Percentiles rank a stretch among this genome's conserved stretches.
Conservation (phyloP, 1,140 invertebrate genomes). For the Drosophila persimilis region DNA sequence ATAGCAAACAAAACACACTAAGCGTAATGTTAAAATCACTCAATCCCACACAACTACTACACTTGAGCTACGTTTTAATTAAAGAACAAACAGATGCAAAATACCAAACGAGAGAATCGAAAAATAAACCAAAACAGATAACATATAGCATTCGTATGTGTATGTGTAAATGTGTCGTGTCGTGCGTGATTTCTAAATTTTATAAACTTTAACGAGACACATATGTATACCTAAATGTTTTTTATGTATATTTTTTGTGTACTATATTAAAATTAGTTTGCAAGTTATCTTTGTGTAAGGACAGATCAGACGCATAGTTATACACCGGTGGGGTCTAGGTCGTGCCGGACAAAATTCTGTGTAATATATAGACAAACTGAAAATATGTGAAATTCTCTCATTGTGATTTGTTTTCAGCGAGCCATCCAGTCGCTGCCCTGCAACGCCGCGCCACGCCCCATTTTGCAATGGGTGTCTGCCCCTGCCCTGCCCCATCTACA, state of each 20-base stretch:
- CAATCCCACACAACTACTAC: constrained; percentile 22
- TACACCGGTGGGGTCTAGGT: constrained; percentile 33
- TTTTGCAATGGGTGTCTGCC: constrained; percentile 35
- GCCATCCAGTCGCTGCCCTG: not conserved
- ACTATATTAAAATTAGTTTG: constrained; percentile 57
- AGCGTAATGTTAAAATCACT: constrained; percentile 58
- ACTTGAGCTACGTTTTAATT: constrained; percentile 31
- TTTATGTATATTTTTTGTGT: constrained; percentile 39
- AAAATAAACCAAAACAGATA: constrained; percentile 49
- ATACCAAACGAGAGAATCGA: constrained; percentile 22
- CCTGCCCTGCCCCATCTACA: constrained; percentile 12
- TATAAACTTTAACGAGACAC: constrained; percentile 53
- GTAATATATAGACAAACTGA: constrained; percentile 39
- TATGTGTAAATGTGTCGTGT: constrained; percentile 72
- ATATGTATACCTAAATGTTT: constrained; percentile 24
- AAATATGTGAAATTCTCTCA: constrained; percentile 54
- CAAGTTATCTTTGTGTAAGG: constrained; percentile 56
- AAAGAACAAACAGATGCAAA: constrained; percentile 2
- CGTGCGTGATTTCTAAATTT: constrained; percentile 73
- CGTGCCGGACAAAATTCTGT: constrained; percentile 31
- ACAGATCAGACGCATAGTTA: constrained; percentile 32
- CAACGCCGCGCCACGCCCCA: constrained; percentile 11
- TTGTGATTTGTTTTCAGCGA: constrained; percentile 62
- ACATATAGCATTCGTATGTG: constrained; percentile 35
- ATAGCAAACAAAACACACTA: constrained; percentile 52